Percentiles rank a stretch among this genome's conserved stretches.
These are phyloP conservation scores for Emydura subglobosa DNA, from an alignment of 2,113 vertebrate genomes.

Conservation along the genomic window DNA sequence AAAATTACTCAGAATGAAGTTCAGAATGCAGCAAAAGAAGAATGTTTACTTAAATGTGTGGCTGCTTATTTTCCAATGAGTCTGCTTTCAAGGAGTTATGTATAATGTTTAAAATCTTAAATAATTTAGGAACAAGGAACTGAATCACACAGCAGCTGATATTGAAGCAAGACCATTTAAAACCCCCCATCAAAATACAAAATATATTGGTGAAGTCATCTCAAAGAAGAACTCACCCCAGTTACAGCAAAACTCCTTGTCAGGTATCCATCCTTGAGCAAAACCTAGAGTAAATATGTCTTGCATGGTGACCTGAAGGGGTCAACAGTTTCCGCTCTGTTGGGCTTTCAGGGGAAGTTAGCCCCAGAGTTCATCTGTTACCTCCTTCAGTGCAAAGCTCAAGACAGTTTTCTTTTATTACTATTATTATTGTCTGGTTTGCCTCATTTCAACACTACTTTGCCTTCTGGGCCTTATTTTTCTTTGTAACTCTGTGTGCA, in stretches of 20 bases:
- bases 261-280: neutral
- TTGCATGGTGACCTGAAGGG: neutral
- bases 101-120: neutral
- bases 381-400: neutral
- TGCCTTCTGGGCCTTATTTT: neutral
- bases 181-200: slow-evolving; percentile 11
- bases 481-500: neutral
- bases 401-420: neutral
- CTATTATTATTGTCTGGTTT: neutral
- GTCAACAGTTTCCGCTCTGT: neutral
- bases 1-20: neutral
- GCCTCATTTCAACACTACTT: neutral
- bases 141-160: slow-evolving; percentile 4
- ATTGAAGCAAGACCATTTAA: slow-evolving; percentile 3
- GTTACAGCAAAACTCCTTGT: neutral
- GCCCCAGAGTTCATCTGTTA: neutral
- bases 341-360: neutral
- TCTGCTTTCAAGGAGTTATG: neutral
- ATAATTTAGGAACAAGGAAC: neutral
- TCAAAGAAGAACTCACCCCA: neutral
- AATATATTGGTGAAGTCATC: neutral
- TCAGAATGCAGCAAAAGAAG: neutral
- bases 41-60: neutral
- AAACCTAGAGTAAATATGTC: neutral
- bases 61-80: neutral